Conservation (phyloP, 92 coral and sea anemone species). For the Zoanthus solanderi region DNA sequence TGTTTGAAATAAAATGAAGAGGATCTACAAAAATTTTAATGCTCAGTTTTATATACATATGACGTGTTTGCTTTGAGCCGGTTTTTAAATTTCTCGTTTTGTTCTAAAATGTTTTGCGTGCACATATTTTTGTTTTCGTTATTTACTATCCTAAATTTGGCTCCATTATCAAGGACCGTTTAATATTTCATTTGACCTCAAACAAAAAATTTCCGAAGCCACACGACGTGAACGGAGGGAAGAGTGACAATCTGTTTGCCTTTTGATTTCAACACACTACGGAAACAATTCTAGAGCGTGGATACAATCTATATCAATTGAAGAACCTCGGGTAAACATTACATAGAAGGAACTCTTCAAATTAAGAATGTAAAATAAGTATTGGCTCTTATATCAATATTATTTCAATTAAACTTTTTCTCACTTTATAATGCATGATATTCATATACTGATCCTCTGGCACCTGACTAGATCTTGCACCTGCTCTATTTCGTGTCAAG, state of each 20-base stretch:
- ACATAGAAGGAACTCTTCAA: not conserved
- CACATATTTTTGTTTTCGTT: not conserved
- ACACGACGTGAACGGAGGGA: not conserved
- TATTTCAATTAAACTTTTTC: not conserved
- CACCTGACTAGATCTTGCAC: no score
- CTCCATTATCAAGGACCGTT: not conserved
- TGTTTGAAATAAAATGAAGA: not conserved
- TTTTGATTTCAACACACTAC: not conserved
- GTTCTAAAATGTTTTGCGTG: not conserved
- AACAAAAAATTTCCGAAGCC: not conserved
- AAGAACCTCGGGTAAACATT: not conserved
- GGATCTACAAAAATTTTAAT: not conserved
- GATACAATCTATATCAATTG: not conserved
- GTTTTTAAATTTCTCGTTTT: not conserved
- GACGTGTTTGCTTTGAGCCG: not conserved
- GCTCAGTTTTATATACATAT: not conserved
- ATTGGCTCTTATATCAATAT: not conserved
- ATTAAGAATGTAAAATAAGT: not conserved
- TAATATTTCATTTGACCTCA: not conserved
- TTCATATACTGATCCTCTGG: not conserved
- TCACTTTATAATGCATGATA: not conserved
- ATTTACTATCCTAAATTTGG: not conserved
- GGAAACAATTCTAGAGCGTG: not conserved
- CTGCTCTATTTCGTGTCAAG: no score
- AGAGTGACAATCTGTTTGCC: not conserved